phyloP scores from a whole-genome alignment of 2,113 vertebrate genomes.

The Sorex araneus region DNA sequence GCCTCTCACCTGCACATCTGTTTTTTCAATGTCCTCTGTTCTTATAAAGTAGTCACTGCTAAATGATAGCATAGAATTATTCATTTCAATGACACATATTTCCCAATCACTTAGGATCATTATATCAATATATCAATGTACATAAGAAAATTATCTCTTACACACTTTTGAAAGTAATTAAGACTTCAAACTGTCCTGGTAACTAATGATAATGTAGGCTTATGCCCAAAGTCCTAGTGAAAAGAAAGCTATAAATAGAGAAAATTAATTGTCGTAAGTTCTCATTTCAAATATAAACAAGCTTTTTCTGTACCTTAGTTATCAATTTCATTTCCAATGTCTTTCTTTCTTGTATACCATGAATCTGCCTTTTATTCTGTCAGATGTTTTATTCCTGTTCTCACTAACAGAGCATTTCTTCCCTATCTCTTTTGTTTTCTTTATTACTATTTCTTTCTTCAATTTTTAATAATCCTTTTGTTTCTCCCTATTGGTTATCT shows the following conservation, averaged over 20 bases:
- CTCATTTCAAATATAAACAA: background rate
- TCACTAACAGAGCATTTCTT: background rate
- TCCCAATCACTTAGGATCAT: background rate
- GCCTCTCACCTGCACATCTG: background rate
- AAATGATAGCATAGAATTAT: background rate
- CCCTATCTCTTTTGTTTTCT: background rate
- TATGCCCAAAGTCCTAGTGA: background rate
- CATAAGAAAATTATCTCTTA: background rate
- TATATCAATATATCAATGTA: too few relatives aligned
- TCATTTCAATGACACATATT: background rate
- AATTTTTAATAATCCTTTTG: background rate
- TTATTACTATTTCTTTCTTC: background rate
- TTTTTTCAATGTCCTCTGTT: background rate
- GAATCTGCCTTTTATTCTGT: background rate
- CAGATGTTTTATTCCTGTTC: background rate
- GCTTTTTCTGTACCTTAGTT: background rate
- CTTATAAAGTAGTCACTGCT: background rate
- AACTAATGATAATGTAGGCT: background rate
- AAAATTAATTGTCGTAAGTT: background rate
- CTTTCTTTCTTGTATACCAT: background rate
- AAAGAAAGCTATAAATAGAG: background rate
- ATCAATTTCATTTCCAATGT: background rate
- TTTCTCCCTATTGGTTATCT: background rate
- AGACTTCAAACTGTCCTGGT: background rate
- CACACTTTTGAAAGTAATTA: conserved; percentile 2